phyloP scores from a whole-genome alignment of 1,140 invertebrate species.

The Drosophila sp. region DNA sequence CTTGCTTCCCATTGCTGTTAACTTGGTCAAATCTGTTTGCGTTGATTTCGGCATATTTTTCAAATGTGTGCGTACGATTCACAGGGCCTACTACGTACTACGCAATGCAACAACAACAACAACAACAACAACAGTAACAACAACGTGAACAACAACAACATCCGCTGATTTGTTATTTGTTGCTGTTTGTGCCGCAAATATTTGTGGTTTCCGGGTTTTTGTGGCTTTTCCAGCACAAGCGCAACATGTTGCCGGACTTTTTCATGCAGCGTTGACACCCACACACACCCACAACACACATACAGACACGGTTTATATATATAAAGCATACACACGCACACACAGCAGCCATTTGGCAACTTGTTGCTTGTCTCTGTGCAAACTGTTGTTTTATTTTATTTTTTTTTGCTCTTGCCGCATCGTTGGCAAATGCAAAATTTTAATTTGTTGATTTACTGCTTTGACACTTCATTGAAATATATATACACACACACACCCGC shows the following conservation, averaged over 20 bases:
- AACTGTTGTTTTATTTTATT: constrained; percentile 16
- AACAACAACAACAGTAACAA: constrained; percentile 21
- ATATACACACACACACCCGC: constrained; percentile 14
- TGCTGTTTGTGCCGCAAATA: constrained; percentile 69
- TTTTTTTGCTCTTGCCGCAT: constrained; percentile 27
- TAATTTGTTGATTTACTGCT: constrained; percentile 81
- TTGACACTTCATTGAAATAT: constrained; percentile 45
- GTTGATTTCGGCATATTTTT: constrained; percentile 83
- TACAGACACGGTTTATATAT: too few relatives aligned
- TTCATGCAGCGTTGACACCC: constrained; percentile 36
- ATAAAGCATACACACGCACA: constrained; percentile 2
- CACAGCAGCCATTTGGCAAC: constrained; percentile 40
- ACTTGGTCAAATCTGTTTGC: constrained; percentile 82
- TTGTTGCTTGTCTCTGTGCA: constrained; percentile 57
- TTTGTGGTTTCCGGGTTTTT: constrained; percentile 82
- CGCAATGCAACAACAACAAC: constrained; percentile 49
- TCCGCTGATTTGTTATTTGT: constrained; percentile 33
- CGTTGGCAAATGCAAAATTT: constrained; percentile 60
- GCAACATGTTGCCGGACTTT: constrained; percentile 56
- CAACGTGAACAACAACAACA: background rate
- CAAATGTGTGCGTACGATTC: constrained; percentile 62
- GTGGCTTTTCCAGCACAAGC: constrained; percentile 59
- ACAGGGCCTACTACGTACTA: constrained; percentile 54
- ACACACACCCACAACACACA: constrained; percentile 24
- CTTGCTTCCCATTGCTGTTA: constrained; percentile 63